Evolutionary conservation across 2,888 invertebrate species (phyloP).

Genomic region (Dione vanillae): DNA sequence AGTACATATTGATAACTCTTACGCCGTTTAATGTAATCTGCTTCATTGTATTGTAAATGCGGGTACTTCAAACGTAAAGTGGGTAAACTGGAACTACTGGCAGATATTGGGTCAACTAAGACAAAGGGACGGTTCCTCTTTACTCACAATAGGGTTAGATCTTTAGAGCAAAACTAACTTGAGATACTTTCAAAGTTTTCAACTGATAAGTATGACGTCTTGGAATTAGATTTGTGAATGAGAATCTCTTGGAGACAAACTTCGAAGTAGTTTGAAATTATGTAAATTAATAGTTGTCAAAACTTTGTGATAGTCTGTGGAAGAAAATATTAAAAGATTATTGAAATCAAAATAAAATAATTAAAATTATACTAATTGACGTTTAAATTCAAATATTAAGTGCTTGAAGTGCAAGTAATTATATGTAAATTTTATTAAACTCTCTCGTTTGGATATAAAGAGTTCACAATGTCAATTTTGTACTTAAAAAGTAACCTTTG

Average conservation of each 20-base stretch:
- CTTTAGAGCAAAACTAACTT: slow-evolving; percentile 20
- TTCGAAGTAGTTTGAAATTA: not conserved
- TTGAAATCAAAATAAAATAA: no score
- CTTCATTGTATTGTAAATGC: not conserved
- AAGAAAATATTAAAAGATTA: no score
- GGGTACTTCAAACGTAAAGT: not conserved
- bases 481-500: no score
- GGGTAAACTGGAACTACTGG: not conserved
- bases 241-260: not conserved
- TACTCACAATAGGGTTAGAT: slow-evolving; percentile 13
- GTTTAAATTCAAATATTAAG: no score
- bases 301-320: no score
- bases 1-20: not conserved
- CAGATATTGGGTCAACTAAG: slow-evolving; percentile 10
- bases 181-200: slow-evolving; percentile 19
- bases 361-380: no score
- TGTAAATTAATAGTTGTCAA: not conserved
- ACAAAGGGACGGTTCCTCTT: slow-evolving; percentile 12
- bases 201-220: slow-evolving; percentile 19
- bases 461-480: no score
- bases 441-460: no score
- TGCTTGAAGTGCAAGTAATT: no score
- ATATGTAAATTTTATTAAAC: no score
- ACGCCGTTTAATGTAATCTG: not conserved
- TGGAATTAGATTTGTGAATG: slow-evolving; percentile 5